Evolutionary conservation across 2,888 invertebrate species (phyloP).

Genomic region (Carabus problematicus): DNA sequence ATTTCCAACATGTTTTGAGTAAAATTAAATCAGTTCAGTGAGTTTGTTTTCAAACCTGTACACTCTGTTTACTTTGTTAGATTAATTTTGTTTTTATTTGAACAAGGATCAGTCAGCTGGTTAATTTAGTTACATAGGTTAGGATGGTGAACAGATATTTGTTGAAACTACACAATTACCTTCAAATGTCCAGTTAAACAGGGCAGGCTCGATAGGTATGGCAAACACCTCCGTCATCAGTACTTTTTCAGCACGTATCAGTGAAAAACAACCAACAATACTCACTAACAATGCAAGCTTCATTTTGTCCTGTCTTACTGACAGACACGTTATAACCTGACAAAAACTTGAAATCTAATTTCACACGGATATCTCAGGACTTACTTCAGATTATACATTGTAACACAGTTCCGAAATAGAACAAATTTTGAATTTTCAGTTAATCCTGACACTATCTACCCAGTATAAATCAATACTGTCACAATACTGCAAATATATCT

Average conservation of each 20-base stretch:
- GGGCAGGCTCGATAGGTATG: constrained; percentile 76
- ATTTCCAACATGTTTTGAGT: too few relatives aligned
- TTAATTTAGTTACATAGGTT: background rate
- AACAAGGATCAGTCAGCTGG: too few relatives aligned
- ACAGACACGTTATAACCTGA: background rate
- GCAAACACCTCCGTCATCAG: constrained; percentile 79
- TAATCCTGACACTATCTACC: constrained; percentile 16
- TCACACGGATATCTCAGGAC: constrained; percentile 4
- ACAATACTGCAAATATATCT: background rate
- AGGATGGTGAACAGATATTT: background rate
- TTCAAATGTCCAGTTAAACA: constrained; percentile 83
- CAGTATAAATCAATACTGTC: constrained; percentile 18
- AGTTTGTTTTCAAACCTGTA: too few relatives aligned
- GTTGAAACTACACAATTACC: constrained; percentile 58
- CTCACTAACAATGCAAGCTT: constrained; percentile 3
- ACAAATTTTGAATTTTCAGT: constrained; percentile 19
- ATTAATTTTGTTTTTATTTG: too few relatives aligned
- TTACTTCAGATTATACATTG: constrained; percentile 7
- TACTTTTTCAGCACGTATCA: constrained; percentile 60
- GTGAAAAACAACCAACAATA: constrained; percentile 24
- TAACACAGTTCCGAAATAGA: constrained; percentile 19
- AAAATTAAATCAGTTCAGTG: too few relatives aligned
- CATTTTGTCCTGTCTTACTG: constrained; percentile 7
- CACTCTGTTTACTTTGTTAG: too few relatives aligned
- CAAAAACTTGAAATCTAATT: constrained; percentile 3